phyloP scores from a whole-genome alignment of 2,888 invertebrate genomes.

The Pyrgus malvae region DNA sequence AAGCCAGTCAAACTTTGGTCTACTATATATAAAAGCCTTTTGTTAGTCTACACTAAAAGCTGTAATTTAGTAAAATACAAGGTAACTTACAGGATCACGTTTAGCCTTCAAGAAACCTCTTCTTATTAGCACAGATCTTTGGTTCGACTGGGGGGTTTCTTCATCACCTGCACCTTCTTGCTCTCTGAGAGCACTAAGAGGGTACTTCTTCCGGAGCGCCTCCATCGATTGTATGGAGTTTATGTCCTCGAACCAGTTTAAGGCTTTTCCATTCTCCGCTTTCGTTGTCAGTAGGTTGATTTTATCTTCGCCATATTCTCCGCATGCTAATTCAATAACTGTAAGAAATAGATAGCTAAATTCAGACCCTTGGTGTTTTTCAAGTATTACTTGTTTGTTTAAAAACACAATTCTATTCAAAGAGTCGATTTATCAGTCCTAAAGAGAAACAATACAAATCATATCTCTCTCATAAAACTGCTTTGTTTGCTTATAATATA shows the following conservation, averaged over 20 bases:
- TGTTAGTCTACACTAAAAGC: too few species aligned
- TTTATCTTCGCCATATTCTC: conserved; percentile 93
- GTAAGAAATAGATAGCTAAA: conserved; percentile 38
- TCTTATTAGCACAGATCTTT: conserved; percentile 85
- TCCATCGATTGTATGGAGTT: conserved; percentile 80
- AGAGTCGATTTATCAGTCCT: too few species aligned
- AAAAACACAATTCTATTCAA: too few species aligned
- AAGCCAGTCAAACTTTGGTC: too few species aligned
- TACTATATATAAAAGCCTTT: too few species aligned
- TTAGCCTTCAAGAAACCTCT: conserved; percentile 88
- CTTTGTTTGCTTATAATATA: too few species aligned
- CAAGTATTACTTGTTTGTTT: too few species aligned
- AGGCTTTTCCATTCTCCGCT: conserved; percentile 86
- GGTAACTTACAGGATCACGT: conserved; percentile 86
- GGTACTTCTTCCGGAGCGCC: conserved; percentile 78
- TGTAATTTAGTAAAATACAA: too few species aligned
- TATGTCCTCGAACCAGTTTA: conserved; percentile 86
- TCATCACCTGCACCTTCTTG: conserved; percentile 76
- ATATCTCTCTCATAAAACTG: too few species aligned
- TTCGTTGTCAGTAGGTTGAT: conserved; percentile 84
- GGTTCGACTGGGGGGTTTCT: conserved; percentile 87
- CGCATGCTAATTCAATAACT: conserved; percentile 97
- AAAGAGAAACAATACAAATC: too few species aligned
- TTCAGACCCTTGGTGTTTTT: too few species aligned
- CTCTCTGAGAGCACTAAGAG: conserved; percentile 70